A percentile compares a stretch with the other conserved stretches of the same genome.
Evolutionary conservation across 2,797 vertebrate genomes (phyloP).

Genomic region (Hippoglossus hippoglossus): DNA sequence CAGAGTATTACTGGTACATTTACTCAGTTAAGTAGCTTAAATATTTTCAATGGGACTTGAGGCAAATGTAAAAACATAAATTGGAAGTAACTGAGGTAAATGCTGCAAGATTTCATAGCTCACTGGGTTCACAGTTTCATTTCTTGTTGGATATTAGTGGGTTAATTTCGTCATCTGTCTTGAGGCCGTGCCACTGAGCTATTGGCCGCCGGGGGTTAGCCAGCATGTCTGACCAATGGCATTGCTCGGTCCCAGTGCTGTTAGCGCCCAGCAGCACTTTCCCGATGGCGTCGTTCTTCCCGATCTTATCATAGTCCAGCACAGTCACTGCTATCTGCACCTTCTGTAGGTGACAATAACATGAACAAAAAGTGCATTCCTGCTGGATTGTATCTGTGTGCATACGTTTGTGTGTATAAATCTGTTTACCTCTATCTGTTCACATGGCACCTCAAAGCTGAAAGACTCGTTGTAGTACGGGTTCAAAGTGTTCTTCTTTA

Average conservation of each 20-base stretch:
- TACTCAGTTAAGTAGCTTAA: constrained; percentile 33
- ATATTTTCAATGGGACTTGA: constrained; percentile 4
- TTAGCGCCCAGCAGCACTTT: constrained; percentile 94
- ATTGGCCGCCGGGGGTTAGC: constrained; percentile 96
- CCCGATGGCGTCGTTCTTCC: constrained; percentile 99
- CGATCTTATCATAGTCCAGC: constrained; percentile 99
- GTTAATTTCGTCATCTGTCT: constrained; percentile 94
- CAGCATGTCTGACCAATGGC: constrained; percentile 98
- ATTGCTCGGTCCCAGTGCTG: constrained; percentile 92
- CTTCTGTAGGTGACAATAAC: constrained; percentile 84
- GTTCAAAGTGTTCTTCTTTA: constrained; percentile 98
- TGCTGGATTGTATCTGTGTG: not conserved
- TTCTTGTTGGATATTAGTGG: constrained; percentile 92
- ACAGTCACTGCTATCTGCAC: constrained; percentile 97
- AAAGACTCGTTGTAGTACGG: constrained; percentile 99
- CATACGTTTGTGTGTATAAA: constrained; percentile 13
- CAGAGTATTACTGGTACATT: constrained; percentile 38
- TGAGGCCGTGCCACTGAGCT: constrained; percentile 96
- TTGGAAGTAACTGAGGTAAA: constrained; percentile 42
- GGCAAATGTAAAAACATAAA: constrained; percentile 29
- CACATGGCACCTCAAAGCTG: constrained; percentile 98
- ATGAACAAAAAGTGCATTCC: not conserved
- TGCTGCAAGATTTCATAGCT: constrained; percentile 16
- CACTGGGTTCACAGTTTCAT: constrained; percentile 66
- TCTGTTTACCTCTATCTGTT: constrained; percentile 94